Percentiles rank a stretch among this genome's conserved stretches.
Evolutionary conservation across 2,888 invertebrate genomes (phyloP).

Genomic region (Myopa testacea): DNA sequence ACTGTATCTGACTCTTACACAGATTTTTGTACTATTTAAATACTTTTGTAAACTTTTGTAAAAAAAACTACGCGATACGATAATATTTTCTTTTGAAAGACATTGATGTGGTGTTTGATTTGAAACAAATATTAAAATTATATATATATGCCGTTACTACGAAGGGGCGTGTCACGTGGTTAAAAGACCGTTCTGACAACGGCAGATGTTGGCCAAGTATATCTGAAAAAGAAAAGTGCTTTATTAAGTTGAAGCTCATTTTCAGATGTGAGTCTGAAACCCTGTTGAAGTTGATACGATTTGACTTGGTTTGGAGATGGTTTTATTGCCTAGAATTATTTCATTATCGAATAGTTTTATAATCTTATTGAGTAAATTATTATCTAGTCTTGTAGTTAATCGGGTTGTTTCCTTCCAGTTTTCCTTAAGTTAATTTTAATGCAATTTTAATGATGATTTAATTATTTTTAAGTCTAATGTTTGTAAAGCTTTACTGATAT

Average conservation of each 20-base stretch:
- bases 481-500: too few species aligned
- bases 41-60: not conserved
- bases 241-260: not conserved
- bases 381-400: too few species aligned
- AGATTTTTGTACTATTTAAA: not conserved
- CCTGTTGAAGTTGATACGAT: constrained; percentile 18
- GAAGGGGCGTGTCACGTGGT: not conserved
- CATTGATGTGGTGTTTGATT: constrained; percentile 53
- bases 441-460: too few species aligned
- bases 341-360: too few species aligned
- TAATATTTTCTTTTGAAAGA: constrained; percentile 61
- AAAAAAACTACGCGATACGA: constrained; percentile 45
- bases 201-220: not conserved
- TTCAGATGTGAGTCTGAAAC: not conserved
- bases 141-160: not conserved
- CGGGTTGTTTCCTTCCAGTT: too few species aligned
- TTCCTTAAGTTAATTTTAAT: too few species aligned
- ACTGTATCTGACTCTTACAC: not conserved
- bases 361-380: too few species aligned
- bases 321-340: constrained; percentile 12
- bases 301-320: constrained; percentile 9
- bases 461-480: too few species aligned
- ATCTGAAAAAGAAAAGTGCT: constrained; percentile 39
- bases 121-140: not conserved
- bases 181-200: not conserved